Evolutionary conservation across 2,888 invertebrate species (phyloP).

Genomic region (Stenoptilia bipunctidactyla): DNA sequence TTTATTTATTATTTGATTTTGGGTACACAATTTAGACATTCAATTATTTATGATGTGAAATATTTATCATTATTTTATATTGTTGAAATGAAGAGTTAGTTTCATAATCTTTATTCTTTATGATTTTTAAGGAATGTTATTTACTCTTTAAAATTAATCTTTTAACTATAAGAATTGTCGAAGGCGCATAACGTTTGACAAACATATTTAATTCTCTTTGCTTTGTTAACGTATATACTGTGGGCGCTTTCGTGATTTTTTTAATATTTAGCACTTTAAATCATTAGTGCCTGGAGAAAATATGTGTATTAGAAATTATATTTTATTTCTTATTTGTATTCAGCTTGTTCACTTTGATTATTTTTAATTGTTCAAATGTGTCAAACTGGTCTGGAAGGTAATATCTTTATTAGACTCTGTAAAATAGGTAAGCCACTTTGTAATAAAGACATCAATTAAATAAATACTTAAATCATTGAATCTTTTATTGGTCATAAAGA

Average conservation of each 20-base stretch:
- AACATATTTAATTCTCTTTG: not conserved
- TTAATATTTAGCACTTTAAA: not conserved
- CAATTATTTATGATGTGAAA: constrained; percentile 7
- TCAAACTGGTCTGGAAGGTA: not conserved
- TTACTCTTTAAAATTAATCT: constrained; percentile 48
- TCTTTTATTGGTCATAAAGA: too few species aligned
- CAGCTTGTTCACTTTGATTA: not conserved
- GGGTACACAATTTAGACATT: constrained; percentile 5
- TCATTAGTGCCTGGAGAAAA: not conserved
- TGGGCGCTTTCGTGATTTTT: constrained; percentile 1
- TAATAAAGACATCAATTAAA: constrained; percentile 67
- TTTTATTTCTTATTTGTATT: not conserved
- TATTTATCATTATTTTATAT: constrained; percentile 5
- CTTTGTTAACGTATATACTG: not conserved
- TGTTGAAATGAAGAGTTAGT: constrained; percentile 6
- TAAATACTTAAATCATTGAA: constrained; percentile 14
- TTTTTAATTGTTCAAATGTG: not conserved
- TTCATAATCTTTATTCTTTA: constrained; percentile 34
- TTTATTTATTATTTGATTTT: not conserved
- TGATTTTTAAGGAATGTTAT: constrained; percentile 58
- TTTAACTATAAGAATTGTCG: constrained; percentile 32
- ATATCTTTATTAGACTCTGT: constrained; percentile 16
- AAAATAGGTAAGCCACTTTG: constrained; percentile 58
- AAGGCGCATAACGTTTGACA: not conserved
- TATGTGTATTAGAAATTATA: not conserved